Conservation (phyloP, 2,797 vertebrate species). For the Amphiprion clarkii region DNA sequence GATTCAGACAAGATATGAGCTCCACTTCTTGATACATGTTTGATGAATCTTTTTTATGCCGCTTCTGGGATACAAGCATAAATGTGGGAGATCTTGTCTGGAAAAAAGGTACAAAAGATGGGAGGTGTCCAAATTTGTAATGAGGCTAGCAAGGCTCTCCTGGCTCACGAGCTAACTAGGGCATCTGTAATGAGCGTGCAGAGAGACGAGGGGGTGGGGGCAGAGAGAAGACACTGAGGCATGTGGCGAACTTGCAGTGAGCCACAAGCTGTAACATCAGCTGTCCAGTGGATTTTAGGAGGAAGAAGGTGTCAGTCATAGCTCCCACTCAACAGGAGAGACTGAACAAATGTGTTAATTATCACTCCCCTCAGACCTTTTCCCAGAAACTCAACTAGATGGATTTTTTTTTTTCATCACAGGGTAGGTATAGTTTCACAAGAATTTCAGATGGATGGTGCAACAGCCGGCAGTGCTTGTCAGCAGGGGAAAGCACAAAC, state of each 20-base stretch:
- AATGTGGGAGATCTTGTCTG: constrained; percentile 75
- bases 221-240: constrained; percentile 35
- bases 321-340: constrained; percentile 37
- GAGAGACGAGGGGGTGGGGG: constrained; percentile 53
- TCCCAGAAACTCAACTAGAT: constrained; percentile 8
- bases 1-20: constrained; percentile 75
- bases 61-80: constrained; percentile 64
- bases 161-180: constrained; percentile 80
- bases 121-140: constrained; percentile 80
- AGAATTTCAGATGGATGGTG: constrained; percentile 2
- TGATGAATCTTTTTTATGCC: constrained; percentile 77
- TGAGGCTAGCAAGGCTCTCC: constrained; percentile 78
- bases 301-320: constrained; percentile 36
- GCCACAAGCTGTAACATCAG: constrained; percentile 50
- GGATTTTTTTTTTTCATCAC: constrained; percentile 1
- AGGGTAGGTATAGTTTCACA: neutral
- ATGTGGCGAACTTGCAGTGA: constrained; percentile 46
- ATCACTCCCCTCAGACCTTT: constrained; percentile 10
- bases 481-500: neutral
- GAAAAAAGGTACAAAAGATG: constrained; percentile 80
- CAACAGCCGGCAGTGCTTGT: neutral
- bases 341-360: constrained; percentile 41
- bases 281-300: constrained; percentile 40
- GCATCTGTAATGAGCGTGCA: constrained; percentile 80
- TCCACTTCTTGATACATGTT: constrained; percentile 77